These are phyloP conservation scores for Clanis bilineata DNA, from an alignment of 2,888 invertebrate genomes.

Conservation along the genomic window DNA sequence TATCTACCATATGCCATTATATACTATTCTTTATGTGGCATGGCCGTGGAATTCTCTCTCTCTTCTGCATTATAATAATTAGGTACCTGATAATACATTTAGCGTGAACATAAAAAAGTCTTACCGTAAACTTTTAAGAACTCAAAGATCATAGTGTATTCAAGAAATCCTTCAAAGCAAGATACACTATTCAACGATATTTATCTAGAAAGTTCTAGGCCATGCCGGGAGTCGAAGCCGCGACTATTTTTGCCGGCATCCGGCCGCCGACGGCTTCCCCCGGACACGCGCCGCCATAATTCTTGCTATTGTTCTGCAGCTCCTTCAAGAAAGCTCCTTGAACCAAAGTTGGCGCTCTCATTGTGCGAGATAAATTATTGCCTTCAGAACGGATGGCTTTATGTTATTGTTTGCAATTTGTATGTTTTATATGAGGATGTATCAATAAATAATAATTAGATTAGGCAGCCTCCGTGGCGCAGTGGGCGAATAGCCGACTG, in stretches of 20 bases:
- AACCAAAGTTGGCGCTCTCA: slow-evolving; percentile 44
- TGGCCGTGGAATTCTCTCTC: no score
- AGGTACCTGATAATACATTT: no score
- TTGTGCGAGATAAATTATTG: slow-evolving; percentile 60
- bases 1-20: no score
- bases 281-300: slow-evolving; percentile 54
- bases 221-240: slow-evolving; percentile 2
- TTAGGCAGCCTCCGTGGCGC: no score
- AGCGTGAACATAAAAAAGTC: no score
- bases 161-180: not conserved
- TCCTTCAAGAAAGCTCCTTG: slow-evolving; percentile 52
- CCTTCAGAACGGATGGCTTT: slow-evolving; percentile 51
- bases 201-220: slow-evolving; percentile 14
- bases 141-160: not conserved
- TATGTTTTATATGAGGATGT: slow-evolving; percentile 32
- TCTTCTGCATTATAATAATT: no score
- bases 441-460: not conserved
- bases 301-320: slow-evolving; percentile 60
- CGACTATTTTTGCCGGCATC: slow-evolving; percentile 51
- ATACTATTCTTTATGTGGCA: no score
- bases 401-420: slow-evolving; percentile 60
- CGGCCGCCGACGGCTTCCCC: slow-evolving; percentile 51
- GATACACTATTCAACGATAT: slow-evolving; percentile 3
- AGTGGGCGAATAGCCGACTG: no score
- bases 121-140: no score